Evolutionary conservation across 1,140 invertebrate species (phyloP), one percentile per base, ranked within the genome.

Genomic region (Paraescarpia echinospica): DNA sequence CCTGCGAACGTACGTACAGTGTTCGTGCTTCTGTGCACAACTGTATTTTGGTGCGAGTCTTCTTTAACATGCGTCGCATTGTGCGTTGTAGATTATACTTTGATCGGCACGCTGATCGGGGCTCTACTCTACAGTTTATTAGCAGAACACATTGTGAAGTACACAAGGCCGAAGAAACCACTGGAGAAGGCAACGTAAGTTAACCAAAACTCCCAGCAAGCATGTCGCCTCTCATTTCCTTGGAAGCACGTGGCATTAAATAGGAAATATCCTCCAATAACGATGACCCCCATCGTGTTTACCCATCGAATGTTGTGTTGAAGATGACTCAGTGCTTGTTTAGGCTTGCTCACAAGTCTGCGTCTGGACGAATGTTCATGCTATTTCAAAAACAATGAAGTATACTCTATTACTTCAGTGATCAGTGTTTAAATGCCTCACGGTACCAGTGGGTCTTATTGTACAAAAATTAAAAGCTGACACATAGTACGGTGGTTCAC

Each of bases 81-180:
- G 5, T 33, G 34, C 34, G 41, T 93, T 94, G 77, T 93, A 95
- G 95, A 94, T 33, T 95, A 94, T 90, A 94, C 94, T 2, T 90
- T 95, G 2, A 0, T 95, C 18, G 95, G 95, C 8, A 94, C 92
- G 59, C 92, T 95, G 22, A 27, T 95, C 14, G 95, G 94, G 14
- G 94, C 94, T 22, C 91, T 95, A 35, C 14, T 94, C 5, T 95
- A 95, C 91, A 94, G 95, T 14, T 34, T 95, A 33, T n/a, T 94
- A 12, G 94, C 94, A 6, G 93, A 93, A 0, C 91, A 77, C 14
- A 48, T 95, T 4, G 91, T 92, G 27, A 91, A 89, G 41, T 34
- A 93, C 0, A 94, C 94, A 31, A 93, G 91, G 91, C 94, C 95
- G 12, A 93, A 93, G 34, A 92, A 93, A 27, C 89, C 92, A n/a